phyloP scores from a whole-genome alignment of 1,140 invertebrate species.

The Meloidogyne exigua region DNA sequence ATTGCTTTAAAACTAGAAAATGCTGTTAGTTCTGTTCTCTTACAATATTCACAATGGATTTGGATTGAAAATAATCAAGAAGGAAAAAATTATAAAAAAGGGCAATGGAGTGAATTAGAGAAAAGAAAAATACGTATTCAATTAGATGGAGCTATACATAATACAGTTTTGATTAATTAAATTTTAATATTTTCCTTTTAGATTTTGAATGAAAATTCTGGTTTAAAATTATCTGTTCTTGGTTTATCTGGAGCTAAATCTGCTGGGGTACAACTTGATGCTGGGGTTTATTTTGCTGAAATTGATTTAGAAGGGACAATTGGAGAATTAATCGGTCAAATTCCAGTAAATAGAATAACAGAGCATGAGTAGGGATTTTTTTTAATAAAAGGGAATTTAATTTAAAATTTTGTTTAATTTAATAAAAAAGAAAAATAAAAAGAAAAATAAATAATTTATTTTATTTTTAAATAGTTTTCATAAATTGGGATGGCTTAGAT shows the following conservation, averaged over 20 bases:
- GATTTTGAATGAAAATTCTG: constrained; percentile 20
- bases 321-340: constrained; percentile 36
- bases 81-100: not conserved
- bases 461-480: constrained; percentile 40
- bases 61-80: constrained; percentile 1
- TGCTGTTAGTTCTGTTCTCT: constrained; percentile 20
- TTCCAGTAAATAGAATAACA: constrained; percentile 46
- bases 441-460: not conserved
- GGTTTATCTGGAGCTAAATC: constrained; percentile 23
- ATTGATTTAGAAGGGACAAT: constrained; percentile 27
- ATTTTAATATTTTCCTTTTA: not conserved
- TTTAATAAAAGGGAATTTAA: too few species aligned
- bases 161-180: constrained; percentile 9
- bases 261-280: constrained; percentile 32
- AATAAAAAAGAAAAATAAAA: too few species aligned
- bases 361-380: constrained; percentile 43
- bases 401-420: too few species aligned
- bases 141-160: constrained; percentile 33
- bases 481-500: constrained; percentile 50
- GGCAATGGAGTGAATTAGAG: constrained; percentile 25
- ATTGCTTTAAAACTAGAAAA: constrained; percentile 28
- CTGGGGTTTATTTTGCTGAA: constrained; percentile 50
- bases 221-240: constrained; percentile 33
- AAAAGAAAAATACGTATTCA: constrained; percentile 30
- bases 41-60: constrained; percentile 31